These are phyloP conservation scores for Mesocricetus auratus DNA, from an alignment of 2,113 vertebrate species.

Conservation along the genomic window DNA sequence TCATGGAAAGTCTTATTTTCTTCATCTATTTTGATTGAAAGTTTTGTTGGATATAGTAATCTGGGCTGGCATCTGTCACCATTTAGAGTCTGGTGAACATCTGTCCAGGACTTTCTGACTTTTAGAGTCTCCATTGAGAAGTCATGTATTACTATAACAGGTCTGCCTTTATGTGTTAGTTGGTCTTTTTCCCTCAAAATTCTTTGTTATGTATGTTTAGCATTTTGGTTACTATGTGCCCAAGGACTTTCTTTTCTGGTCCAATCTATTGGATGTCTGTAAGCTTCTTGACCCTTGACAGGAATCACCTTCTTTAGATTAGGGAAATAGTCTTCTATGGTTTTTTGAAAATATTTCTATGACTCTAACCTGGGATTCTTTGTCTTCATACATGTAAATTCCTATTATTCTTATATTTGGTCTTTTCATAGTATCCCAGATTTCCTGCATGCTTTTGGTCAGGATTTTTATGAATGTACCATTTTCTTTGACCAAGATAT, in stretches of 20 bases:
- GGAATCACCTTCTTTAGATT: too few species aligned
- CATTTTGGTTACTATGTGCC: too few species aligned
- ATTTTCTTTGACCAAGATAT: not conserved
- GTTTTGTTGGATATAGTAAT: too few species aligned
- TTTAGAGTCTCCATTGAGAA: not conserved
- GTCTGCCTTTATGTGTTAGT: not conserved
- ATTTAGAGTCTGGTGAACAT: not conserved
- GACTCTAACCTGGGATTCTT: not conserved
- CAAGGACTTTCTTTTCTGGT: too few species aligned
- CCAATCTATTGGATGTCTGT: too few species aligned
- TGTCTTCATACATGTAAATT: not conserved
- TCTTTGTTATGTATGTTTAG: not conserved
- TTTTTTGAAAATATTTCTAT: not conserved
- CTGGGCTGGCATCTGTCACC: not conserved
- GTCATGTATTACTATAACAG: not conserved
- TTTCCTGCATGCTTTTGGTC: not conserved
- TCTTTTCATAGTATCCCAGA: not conserved
- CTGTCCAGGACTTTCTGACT: not conserved
- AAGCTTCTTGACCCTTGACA: too few species aligned
- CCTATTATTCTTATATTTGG: not conserved
- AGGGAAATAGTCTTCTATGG: not conserved
- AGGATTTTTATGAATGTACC: not conserved
- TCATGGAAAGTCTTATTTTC: too few species aligned
- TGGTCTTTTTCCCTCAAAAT: not conserved
- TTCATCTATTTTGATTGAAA: too few species aligned